Evolutionary conservation across 2,797 vertebrate genomes (phyloP).

Genomic region (Crypturellus tataupa): DNA sequence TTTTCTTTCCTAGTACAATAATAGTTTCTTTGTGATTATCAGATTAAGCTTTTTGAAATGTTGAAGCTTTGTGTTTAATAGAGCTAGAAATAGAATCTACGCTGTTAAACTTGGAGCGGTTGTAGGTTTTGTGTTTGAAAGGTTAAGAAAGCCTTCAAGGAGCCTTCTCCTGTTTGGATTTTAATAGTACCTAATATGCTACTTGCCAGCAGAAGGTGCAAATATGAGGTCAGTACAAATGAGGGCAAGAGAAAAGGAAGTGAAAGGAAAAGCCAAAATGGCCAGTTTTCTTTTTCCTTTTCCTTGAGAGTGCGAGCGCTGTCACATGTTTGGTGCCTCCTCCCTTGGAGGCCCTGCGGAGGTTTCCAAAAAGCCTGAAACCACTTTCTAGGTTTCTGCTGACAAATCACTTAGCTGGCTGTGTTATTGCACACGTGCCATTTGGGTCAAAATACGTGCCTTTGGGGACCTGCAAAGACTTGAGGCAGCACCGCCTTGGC

Average conservation of each 20-base stretch:
- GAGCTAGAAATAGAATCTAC: conserved; percentile 33
- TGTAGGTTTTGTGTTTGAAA: neutral
- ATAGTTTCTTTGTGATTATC: conserved; percentile 68
- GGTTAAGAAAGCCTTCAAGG: neutral
- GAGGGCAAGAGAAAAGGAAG: neutral
- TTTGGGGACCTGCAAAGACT: neutral
- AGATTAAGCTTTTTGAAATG: conserved; percentile 6
- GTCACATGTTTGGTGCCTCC: rapidly evolving
- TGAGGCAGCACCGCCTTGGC: neutral
- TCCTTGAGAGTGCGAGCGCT: rapidly evolving
- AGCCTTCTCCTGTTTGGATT: neutral
- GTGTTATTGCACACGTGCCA: rapidly evolving
- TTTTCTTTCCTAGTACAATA: conserved; percentile 50
- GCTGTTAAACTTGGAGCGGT: neutral
- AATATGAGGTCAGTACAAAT: neutral
- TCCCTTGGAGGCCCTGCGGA: neutral
- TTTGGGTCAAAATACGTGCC: rapidly evolving
- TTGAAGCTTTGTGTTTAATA: neutral
- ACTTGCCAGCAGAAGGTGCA: neutral
- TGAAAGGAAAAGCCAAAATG: neutral
- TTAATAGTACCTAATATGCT: neutral
- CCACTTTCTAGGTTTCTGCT: neutral
- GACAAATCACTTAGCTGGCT: neutral
- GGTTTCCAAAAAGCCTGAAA: neutral
- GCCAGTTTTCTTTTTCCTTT: rapidly evolving